Conservation (phyloP, 2,888 invertebrate genomes). For the Machimus atricapillus region DNA sequence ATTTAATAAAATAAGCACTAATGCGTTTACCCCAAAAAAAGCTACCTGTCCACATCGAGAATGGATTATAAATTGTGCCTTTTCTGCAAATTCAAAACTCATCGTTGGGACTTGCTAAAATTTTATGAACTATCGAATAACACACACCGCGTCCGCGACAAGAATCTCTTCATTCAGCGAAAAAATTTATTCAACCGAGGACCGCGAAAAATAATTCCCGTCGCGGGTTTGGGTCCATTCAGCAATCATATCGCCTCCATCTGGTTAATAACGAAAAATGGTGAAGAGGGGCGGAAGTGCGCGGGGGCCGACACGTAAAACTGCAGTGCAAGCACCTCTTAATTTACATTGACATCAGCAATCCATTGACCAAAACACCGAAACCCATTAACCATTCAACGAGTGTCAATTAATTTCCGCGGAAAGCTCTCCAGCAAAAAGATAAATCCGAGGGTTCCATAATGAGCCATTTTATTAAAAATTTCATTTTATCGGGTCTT, state of each 20-base stretch:
- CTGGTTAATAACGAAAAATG: background rate
- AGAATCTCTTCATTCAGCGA: background rate
- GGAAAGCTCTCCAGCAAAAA: slow-evolving; percentile 11
- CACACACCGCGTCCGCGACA: background rate
- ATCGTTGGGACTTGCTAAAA: background rate
- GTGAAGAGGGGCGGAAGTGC: background rate
- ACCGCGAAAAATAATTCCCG: background rate
- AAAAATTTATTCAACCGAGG: background rate
- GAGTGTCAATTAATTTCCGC: slow-evolving; percentile 40
- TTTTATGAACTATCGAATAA: background rate
- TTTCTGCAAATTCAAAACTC: background rate
- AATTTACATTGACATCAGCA: slow-evolving; percentile 37
- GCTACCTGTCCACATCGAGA: background rate
- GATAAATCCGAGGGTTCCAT: slow-evolving; percentile 12
- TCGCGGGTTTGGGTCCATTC: background rate
- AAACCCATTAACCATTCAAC: slow-evolving; percentile 42
- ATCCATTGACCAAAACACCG: slow-evolving; percentile 37
- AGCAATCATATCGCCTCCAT: background rate
- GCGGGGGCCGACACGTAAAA: background rate
- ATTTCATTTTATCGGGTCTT: slow-evolving; percentile 38
- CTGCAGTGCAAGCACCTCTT: slow-evolving; percentile 40
- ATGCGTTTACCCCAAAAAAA: background rate
- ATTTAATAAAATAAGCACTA: background rate
- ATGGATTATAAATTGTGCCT: background rate
- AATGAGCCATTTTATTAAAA: slow-evolving; percentile 43